Evolutionary conservation across 1,140 invertebrate genomes (phyloP).

Genomic region (Papilio glaucus): DNA sequence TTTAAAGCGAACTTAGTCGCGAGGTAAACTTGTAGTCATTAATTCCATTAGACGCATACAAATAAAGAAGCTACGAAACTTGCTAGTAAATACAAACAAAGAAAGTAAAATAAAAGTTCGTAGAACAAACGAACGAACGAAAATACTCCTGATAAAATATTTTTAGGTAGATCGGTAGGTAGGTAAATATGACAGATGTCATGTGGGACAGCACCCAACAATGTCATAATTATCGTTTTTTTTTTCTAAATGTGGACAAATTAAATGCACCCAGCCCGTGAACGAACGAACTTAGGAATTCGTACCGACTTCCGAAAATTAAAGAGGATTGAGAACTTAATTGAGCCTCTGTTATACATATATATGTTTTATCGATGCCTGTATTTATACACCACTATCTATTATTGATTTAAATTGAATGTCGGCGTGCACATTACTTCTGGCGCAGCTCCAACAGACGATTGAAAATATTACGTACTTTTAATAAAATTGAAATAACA

Average conservation of each 20-base stretch:
- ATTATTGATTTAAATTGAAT: slow-evolving; percentile 15
- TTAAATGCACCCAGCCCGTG: too few species aligned
- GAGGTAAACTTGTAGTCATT: background rate
- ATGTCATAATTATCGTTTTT: too few species aligned
- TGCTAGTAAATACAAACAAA: background rate
- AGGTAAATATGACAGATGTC: too few species aligned
- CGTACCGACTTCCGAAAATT: too few species aligned
- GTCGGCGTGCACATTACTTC: background rate
- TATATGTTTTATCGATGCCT: too few species aligned
- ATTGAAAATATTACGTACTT: slow-evolving; percentile 6
- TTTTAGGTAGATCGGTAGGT: background rate
- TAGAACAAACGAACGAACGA: background rate
- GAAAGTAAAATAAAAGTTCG: background rate
- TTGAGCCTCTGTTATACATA: too few species aligned
- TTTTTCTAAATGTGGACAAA: too few species aligned
- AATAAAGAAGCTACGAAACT: slow-evolving; percentile 4
- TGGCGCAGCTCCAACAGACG: background rate
- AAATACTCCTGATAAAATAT: background rate
- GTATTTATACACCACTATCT: background rate
- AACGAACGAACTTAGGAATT: too few species aligned
- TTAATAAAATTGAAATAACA: slow-evolving; percentile 21
- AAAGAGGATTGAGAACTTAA: too few species aligned
- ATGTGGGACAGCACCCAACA: too few species aligned
- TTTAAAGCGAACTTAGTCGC: background rate
- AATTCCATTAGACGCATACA: background rate